A percentile compares a stretch with the other conserved stretches of the same genome.
Evolutionary conservation across 2,888 invertebrate species (phyloP).

Genomic region (Lymantria monacha): DNA sequence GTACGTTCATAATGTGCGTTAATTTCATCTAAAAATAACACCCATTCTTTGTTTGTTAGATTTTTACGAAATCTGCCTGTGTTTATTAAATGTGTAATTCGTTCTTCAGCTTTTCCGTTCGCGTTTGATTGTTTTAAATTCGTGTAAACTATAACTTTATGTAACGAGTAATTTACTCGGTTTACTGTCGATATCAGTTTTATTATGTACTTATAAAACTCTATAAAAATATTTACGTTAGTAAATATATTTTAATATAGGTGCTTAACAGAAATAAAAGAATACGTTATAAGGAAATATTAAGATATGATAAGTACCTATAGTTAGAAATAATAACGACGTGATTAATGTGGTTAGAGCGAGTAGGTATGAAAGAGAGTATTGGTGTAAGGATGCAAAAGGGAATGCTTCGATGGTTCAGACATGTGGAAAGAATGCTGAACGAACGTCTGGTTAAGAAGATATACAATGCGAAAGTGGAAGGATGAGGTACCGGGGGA

Average conservation of each 20-base stretch:
- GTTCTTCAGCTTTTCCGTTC: constrained; percentile 31
- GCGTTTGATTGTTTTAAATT: constrained; percentile 36
- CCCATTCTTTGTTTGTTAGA: constrained; percentile 75
- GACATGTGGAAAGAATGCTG: too few relatives aligned
- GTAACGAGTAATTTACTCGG: constrained; percentile 27
- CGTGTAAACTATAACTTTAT: constrained; percentile 29
- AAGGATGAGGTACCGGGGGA: too few relatives aligned
- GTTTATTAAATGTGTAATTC: constrained; percentile 51
- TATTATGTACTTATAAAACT: constrained; percentile 31
- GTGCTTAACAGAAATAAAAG: background rate
- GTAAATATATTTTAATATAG: constrained; percentile 8
- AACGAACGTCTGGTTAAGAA: too few relatives aligned
- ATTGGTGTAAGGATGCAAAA: too few relatives aligned
- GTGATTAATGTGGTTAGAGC: too few relatives aligned
- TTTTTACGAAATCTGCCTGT: constrained; percentile 73
- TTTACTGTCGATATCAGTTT: constrained; percentile 35
- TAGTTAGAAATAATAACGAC: too few relatives aligned
- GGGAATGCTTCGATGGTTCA: too few relatives aligned
- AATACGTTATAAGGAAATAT: too few relatives aligned
- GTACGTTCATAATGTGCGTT: constrained; percentile 75
- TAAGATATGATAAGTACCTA: too few relatives aligned
- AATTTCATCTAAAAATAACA: constrained; percentile 80
- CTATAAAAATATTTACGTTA: constrained; percentile 20
- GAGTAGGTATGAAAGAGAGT: too few relatives aligned
- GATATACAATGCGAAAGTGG: too few relatives aligned